Evolutionary conservation across 2,797 vertebrate species (phyloP), one percentile per base, ranked within the genome.

Genomic region (Lagorchestes hirsutus): DNA sequence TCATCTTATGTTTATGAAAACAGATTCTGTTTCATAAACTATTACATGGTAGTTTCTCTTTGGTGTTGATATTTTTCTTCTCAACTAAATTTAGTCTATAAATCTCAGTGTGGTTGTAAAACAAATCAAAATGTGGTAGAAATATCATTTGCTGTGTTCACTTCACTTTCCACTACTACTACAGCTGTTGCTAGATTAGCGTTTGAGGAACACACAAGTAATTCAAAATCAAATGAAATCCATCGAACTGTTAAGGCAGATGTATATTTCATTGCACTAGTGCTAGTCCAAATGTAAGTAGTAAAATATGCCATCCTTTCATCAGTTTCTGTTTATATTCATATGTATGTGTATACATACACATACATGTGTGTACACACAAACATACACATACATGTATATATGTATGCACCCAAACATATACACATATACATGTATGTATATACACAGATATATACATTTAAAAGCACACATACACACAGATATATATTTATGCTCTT

Each of bases 281-380:
- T 34, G 28, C 40, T 18, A 58, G 57, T 67, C 74, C 87, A 95
- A 55, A 95, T 94, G 92, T 82, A 82, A 29, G 91, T 40, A 58
- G 92, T 93, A 93, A 97, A 93, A 92, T 92, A 59, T 91, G 56
- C 92, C 54, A 34, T 28, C n/a, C 27, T 90, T 91, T 54, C 57
- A 82, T 29, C 50, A 95, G 87, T 22, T 34, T 46, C 54, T 91
- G 9, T 54, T 91, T 22, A 54, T 22, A 54, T 50, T 14, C 18
- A 58, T 62, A 13, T 31, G 2, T 34, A 4, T 34, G 3, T 59
- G 1, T 31, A 6, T 18, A 34, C 3, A 14, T 67, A 1, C 5
- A 34, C 31, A 34, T 16, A 59, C 11, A 28, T 6, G 5, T 8
- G 13, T 34, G 14, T 29, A 62, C 3, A 18, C 29, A 34, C 4